A percentile compares a stretch with the other conserved stretches of the same genome.
Conservation (phyloP, 53 echinoderm and acorn worm genomes). For the Holothuria scabra region DNA sequence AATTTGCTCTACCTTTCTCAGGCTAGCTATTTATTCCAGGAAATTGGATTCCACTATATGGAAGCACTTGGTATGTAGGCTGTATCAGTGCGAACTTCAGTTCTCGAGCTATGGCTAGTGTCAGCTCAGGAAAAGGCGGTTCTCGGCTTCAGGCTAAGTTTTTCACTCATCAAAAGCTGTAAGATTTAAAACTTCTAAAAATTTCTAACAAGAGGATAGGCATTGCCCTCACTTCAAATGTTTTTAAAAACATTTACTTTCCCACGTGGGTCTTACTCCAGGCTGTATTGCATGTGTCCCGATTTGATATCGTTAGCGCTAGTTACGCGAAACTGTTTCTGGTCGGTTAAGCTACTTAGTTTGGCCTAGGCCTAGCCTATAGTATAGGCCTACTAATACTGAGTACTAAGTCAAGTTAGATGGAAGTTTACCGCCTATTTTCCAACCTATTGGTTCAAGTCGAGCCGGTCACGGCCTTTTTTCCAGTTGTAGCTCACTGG, state of each 20-base stretch:
- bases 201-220: no score
- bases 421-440: no score
- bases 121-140: neutral
- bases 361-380: neutral
- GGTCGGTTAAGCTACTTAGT: neutral
- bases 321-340: neutral
- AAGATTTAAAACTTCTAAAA: neutral
- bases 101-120: constrained; percentile 17
- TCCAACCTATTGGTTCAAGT: no score
- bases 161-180: constrained; percentile 20
- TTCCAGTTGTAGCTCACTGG: no score
- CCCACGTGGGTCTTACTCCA: constrained; percentile 15
- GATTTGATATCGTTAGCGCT: neutral
- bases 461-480: no score
- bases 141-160: constrained; percentile 29
- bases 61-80: no score
- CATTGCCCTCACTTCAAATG: neutral
- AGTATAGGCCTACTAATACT: no score
- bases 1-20: no score
- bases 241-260: neutral
- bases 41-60: no score
- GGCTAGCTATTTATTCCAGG: no score
- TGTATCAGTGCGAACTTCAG: no score
- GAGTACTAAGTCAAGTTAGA: no score
- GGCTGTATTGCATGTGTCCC: neutral